A percentile compares a stretch with the other conserved stretches of the same genome.
Conservation (phyloP, 2,113 vertebrate species). For the Anoplopoma fimbria region DNA sequence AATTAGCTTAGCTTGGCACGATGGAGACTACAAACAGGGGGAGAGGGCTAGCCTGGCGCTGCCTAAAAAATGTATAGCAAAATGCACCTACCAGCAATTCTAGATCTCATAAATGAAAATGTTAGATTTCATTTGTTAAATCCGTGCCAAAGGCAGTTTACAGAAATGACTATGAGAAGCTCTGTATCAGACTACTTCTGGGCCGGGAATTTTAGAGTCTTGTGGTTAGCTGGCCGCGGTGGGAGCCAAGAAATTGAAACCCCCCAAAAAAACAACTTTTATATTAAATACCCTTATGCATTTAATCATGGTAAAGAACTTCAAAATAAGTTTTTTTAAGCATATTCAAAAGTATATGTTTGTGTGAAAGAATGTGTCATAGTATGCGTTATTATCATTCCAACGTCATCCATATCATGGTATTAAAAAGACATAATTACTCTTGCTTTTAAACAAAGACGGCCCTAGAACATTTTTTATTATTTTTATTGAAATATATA, state of each 20-base stretch:
- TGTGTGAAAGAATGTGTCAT: background rate
- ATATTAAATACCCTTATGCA: too few relatives aligned
- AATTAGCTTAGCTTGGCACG: constrained; percentile 6
- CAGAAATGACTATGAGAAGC: too few relatives aligned
- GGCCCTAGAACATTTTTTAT: background rate
- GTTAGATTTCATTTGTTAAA: background rate
- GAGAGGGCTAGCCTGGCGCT: too few relatives aligned
- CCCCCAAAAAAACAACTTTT: too few relatives aligned
- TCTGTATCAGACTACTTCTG: background rate
- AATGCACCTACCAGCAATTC: too few relatives aligned
- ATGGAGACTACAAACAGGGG: background rate
- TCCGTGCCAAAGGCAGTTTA: too few relatives aligned
- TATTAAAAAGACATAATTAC: background rate
- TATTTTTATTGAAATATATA: background rate
- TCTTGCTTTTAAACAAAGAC: background rate
- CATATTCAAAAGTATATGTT: background rate
- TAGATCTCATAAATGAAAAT: background rate
- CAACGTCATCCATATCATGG: background rate
- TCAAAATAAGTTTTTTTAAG: background rate
- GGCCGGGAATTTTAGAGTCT: too few relatives aligned
- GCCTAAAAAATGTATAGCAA: too few relatives aligned
- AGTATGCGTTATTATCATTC: background rate
- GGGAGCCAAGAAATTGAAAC: too few relatives aligned
- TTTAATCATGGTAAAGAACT: background rate
- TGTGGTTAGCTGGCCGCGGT: too few relatives aligned